A percentile compares a stretch with the other conserved stretches of the same genome.
phyloP scores from a whole-genome alignment of 2,113 vertebrate species.

The Lamprologus speciosus region DNA sequence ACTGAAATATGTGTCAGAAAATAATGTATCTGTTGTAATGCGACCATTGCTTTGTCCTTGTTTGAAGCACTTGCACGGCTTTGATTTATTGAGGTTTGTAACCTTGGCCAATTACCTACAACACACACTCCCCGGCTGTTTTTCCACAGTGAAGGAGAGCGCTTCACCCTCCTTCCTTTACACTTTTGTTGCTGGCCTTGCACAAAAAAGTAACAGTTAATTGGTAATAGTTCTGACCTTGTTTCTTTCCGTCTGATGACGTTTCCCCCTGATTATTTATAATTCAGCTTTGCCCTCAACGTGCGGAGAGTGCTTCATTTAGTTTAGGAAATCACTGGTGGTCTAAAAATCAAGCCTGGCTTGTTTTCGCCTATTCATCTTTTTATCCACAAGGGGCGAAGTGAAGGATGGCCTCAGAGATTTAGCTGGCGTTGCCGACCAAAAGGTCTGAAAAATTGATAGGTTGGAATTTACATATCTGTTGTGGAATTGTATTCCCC shows the following conservation, averaged over 20 bases:
- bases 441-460: slow-evolving; percentile 49
- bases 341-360: slow-evolving; percentile 31
- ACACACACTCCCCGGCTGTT: slow-evolving; percentile 3
- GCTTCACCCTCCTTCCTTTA: neutral
- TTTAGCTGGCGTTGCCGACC: neutral
- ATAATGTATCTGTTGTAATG: slow-evolving; percentile 14
- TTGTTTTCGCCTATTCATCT: slow-evolving; percentile 39
- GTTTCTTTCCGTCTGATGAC: slow-evolving; percentile 28
- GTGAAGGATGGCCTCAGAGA: slow-evolving; percentile 33
- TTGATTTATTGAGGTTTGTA: slow-evolving; percentile 61
- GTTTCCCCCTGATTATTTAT: slow-evolving; percentile 48
- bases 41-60: slow-evolving; percentile 47
- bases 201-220: slow-evolving; percentile 41
- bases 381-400: slow-evolving; percentile 31
- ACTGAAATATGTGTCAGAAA: slow-evolving; percentile 5
- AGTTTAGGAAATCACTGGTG: slow-evolving; percentile 24
- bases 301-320: slow-evolving; percentile 14
- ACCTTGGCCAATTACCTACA: slow-evolving; percentile 55
- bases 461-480: slow-evolving; percentile 45
- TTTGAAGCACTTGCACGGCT: slow-evolving; percentile 27
- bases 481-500: slow-evolving; percentile 29
- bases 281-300: slow-evolving; percentile 48
- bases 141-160: slow-evolving; percentile 18
- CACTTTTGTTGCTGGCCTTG: slow-evolving; percentile 48
- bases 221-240: slow-evolving; percentile 52